Conservation (phyloP, 2,797 vertebrate species). For the Tenualosa ilisha region DNA sequence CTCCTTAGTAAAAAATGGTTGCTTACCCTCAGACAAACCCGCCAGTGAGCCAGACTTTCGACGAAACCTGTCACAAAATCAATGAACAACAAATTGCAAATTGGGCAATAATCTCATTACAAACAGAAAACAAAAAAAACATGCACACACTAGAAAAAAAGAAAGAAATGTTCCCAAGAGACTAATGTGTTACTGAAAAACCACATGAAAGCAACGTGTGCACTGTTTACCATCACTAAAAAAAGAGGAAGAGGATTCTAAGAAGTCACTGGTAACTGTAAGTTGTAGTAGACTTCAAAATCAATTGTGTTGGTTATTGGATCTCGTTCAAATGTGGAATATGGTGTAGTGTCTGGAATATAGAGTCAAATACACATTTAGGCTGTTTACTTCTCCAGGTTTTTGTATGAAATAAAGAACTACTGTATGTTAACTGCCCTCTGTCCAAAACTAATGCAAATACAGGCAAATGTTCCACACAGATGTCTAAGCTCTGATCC, state of each 20-base stretch:
- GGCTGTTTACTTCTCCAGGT: background rate
- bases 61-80: slow-evolving; percentile 69
- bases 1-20: background rate
- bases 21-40: slow-evolving; percentile 72
- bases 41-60: slow-evolving; percentile 67
- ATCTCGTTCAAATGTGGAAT: background rate
- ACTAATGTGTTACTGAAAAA: background rate
- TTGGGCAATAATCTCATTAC: background rate
- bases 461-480: background rate
- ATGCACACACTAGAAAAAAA: background rate
- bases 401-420: background rate
- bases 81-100: background rate
- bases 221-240: background rate
- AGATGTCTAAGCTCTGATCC: background rate
- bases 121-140: background rate
- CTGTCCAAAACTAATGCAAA: slow-evolving; percentile 8
- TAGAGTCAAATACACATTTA: background rate
- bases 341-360: background rate
- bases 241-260: slow-evolving; percentile 7
- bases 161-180: background rate
- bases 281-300: background rate
- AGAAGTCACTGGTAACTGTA: background rate
- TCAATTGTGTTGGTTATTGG: background rate
- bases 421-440: background rate
- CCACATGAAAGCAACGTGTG: background rate